Evolutionary conservation across 53 echinoderm and acorn worm species (phyloP).

Genomic region (Henricia sp.): DNA sequence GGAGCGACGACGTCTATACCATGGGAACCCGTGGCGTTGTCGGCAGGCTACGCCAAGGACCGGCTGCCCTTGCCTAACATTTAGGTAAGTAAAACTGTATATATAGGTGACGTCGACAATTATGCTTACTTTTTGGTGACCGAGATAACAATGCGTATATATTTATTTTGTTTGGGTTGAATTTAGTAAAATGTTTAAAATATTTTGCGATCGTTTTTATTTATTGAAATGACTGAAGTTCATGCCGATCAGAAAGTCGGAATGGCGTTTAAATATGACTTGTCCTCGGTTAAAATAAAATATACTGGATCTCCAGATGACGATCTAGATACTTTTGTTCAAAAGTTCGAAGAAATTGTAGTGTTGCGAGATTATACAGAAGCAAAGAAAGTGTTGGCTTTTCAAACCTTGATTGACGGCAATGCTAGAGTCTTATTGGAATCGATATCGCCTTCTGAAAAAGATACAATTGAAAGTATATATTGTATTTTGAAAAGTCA

Average conservation of each 20-base stretch:
- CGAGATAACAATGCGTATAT: background rate
- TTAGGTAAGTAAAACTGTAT: slow-evolving; percentile 40
- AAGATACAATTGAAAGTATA: slow-evolving; percentile 30
- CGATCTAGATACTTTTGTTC: slow-evolving; percentile 26
- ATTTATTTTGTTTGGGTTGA: background rate
- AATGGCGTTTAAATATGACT: slow-evolving; percentile 27
- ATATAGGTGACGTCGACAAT: slow-evolving; percentile 34
- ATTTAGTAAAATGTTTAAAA: no score
- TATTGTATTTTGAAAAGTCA: background rate
- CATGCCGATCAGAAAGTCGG: no score
- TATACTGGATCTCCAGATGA: slow-evolving; percentile 25
- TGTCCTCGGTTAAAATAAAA: slow-evolving; percentile 8
- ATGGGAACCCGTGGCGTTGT: slow-evolving; percentile 10
- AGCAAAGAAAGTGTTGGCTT: slow-evolving; percentile 20
- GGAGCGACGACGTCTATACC: background rate
- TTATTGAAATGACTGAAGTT: background rate
- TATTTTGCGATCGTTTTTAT: no score
- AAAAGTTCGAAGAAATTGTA: slow-evolving; percentile 28
- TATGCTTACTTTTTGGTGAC: background rate
- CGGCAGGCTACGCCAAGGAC: slow-evolving; percentile 25
- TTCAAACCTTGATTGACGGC: slow-evolving; percentile 25
- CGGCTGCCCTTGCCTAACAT: slow-evolving; percentile 45
- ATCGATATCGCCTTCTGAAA: slow-evolving; percentile 5
- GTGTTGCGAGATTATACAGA: slow-evolving; percentile 41
- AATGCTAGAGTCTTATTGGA: slow-evolving; percentile 26